Conservation (phyloP, 2,113 vertebrate species). For the Neogobius melanostomus region DNA sequence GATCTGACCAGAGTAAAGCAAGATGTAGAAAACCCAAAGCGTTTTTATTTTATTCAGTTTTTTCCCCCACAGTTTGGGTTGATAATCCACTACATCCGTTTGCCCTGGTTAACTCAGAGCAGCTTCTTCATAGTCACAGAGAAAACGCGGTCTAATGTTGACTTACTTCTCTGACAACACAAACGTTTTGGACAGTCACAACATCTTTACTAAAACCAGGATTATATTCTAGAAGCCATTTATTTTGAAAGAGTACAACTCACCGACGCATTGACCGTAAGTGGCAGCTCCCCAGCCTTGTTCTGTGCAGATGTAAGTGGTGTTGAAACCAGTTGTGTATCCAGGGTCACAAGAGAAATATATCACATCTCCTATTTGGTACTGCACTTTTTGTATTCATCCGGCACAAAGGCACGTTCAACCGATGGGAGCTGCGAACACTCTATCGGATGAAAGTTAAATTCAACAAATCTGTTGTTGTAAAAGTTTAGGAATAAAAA, state of each 20-base stretch:
- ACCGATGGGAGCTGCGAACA: constrained; percentile 32
- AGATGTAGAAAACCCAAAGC: too few relatives aligned
- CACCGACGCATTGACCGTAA: constrained; percentile 24
- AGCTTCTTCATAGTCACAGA: too few relatives aligned
- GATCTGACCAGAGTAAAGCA: too few relatives aligned
- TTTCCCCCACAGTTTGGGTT: too few relatives aligned
- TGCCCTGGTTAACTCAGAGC: too few relatives aligned
- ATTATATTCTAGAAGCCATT: background rate
- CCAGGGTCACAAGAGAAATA: constrained; percentile 38
- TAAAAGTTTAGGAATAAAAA: background rate
- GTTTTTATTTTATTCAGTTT: too few relatives aligned
- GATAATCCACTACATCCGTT: too few relatives aligned
- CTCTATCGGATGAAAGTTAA: constrained; percentile 2
- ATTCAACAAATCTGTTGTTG: background rate
- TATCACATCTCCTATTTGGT: constrained; percentile 19
- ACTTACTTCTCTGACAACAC: background rate
- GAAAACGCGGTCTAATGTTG: too few relatives aligned
- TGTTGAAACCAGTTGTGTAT: constrained; percentile 29
- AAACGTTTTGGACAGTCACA: background rate
- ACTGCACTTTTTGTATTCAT: constrained; percentile 16
- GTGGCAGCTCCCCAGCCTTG: background rate
- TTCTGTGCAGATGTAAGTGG: constrained; percentile 20
- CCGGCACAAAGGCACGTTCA: constrained; percentile 12
- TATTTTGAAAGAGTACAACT: constrained; percentile 8
- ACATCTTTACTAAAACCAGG: background rate